Evolutionary conservation across 1,140 invertebrate genomes (phyloP).

Genomic region (Drosophila nigromelanica): DNA sequence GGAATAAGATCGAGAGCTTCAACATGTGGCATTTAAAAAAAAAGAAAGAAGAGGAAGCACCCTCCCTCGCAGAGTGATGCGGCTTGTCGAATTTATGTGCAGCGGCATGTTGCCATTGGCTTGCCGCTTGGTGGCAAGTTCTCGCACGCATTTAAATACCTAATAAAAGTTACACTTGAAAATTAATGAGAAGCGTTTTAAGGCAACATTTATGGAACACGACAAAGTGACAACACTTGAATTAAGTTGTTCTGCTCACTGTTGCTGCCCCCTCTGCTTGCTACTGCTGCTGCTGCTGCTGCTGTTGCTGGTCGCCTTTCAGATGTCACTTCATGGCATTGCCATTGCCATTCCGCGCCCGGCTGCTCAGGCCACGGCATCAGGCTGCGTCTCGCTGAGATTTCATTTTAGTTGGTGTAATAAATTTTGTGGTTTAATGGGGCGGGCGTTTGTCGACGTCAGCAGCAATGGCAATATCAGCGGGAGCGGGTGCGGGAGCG

Average conservation of each 20-base stretch:
- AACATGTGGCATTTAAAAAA: constrained; percentile 68
- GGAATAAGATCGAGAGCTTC: constrained; percentile 37
- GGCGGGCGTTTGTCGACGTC: constrained; percentile 67
- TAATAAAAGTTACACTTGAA: constrained; percentile 83
- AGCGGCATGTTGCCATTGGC: constrained; percentile 76
- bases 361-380: constrained; percentile 13
- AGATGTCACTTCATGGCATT: constrained; percentile 56
- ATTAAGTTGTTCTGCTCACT: constrained; percentile 67
- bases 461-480: constrained; percentile 17
- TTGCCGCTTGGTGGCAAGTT: constrained; percentile 67
- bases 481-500: neutral
- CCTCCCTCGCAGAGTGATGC: constrained; percentile 34
- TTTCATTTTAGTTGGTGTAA: constrained; percentile 80
- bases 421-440: constrained; percentile 83
- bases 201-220: constrained; percentile 71
- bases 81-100: constrained; percentile 70
- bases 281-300: constrained; percentile 17
- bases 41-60: constrained; percentile 9
- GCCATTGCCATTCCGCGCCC: constrained; percentile 36
- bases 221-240: constrained; percentile 82
- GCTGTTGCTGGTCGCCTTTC: constrained; percentile 42
- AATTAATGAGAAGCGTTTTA: constrained; percentile 80
- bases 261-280: neutral
- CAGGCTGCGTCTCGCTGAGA: constrained; percentile 57
- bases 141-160: constrained; percentile 80